Conservation (phyloP, 2,888 invertebrate species). For the Crepidodera aurea region DNA sequence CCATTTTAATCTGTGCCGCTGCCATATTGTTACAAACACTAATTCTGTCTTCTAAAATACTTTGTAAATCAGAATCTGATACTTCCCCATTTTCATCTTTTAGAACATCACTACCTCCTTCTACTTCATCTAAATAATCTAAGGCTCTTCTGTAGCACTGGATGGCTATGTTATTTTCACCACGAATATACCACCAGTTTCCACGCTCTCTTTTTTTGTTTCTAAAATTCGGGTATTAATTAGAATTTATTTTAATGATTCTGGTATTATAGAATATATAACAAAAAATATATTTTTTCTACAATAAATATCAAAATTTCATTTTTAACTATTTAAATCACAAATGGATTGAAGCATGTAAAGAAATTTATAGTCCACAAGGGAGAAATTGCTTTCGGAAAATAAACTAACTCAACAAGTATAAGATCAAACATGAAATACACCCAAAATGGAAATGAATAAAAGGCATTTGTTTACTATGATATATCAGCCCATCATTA, state of each 20-base stretch:
- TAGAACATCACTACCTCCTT: conserved; percentile 63
- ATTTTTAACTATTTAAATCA: too few species aligned
- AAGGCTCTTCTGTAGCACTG: conserved; percentile 87
- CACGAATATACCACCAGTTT: conserved; percentile 89
- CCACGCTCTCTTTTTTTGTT: conserved; percentile 83
- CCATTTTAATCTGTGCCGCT: conserved; percentile 88
- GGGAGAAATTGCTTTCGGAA: too few species aligned
- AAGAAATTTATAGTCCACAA: too few species aligned
- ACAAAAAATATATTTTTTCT: conserved; percentile 3
- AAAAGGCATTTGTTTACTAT: too few species aligned
- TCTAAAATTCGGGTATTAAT: too few species aligned
- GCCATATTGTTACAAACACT: conserved; percentile 93
- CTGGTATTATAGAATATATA: not conserved
- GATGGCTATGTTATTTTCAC: conserved; percentile 82
- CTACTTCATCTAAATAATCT: conserved; percentile 79
- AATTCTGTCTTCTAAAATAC: conserved; percentile 79
- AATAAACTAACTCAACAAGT: too few species aligned
- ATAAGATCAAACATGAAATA: too few species aligned
- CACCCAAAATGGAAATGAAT: too few species aligned
- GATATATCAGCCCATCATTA: too few species aligned
- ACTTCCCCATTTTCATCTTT: conserved; percentile 49
- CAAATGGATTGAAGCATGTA: too few species aligned
- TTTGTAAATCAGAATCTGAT: conserved; percentile 69
- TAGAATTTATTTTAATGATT: not conserved
- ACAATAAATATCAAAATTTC: too few species aligned